These are phyloP conservation scores for Pelosia muscerda DNA, from an alignment of 2,888 invertebrate genomes.

Conservation along the genomic window DNA sequence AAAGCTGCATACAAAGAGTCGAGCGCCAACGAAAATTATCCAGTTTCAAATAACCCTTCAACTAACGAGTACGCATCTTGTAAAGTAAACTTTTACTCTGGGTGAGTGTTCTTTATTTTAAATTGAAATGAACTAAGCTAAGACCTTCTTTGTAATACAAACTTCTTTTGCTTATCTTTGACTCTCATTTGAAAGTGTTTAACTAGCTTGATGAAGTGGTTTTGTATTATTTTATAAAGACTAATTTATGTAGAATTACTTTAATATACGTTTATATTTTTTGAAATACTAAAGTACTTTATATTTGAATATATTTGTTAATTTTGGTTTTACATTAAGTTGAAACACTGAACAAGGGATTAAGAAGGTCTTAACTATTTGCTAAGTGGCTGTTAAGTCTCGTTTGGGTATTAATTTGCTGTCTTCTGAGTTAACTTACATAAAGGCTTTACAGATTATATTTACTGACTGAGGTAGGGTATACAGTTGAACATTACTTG, in stretches of 20 bases:
- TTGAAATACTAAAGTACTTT: neutral
- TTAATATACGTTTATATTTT: no score
- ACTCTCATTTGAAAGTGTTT: slow-evolving; percentile 40
- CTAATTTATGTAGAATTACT: slow-evolving; percentile 9
- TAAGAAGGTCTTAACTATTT: neutral
- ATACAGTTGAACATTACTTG: neutral
- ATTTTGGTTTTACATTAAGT: neutral
- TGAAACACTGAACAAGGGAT: neutral
- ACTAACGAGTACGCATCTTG: slow-evolving; percentile 40
- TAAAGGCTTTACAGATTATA: neutral
- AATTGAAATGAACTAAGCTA: slow-evolving; percentile 35
- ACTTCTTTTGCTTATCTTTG: slow-evolving; percentile 34
- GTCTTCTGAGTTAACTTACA: neutral
- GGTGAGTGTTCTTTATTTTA: slow-evolving; percentile 43
- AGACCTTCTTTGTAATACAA: slow-evolving; percentile 36
- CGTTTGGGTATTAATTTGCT: neutral
- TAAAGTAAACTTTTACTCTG: slow-evolving; percentile 32
- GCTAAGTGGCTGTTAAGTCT: slow-evolving; percentile 3
- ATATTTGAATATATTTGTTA: neutral
- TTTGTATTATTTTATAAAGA: slow-evolving; percentile 8
- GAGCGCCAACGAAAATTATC: slow-evolving; percentile 44
- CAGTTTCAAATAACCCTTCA: slow-evolving; percentile 55
- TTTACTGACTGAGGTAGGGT: neutral
- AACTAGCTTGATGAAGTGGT: slow-evolving; percentile 40
- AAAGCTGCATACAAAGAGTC: slow-evolving; percentile 54